Evolutionary conservation across 37 sponge, comb jelly and placozoan genomes (phyloP).

Genomic region (Haliclona indistincta): DNA sequence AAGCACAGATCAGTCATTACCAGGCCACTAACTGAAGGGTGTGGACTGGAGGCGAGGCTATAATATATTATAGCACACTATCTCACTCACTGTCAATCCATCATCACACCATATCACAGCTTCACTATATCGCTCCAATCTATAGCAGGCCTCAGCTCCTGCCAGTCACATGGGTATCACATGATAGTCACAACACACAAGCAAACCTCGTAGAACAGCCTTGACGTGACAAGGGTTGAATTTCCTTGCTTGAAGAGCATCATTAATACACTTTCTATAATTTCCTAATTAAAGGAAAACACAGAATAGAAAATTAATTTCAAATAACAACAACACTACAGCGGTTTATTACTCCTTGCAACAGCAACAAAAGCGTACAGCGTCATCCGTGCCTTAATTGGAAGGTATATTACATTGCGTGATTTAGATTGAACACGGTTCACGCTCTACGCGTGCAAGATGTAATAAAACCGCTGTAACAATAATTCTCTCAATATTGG

Average conservation of each 20-base stretch:
- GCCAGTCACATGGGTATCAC: background rate
- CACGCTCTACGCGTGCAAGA: no score
- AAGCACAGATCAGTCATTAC: no score
- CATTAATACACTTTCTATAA: slow-evolving; percentile 70
- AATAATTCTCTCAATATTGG: background rate
- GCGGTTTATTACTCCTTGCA: no score
- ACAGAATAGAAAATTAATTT: background rate
- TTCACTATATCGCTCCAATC: slow-evolving; percentile 55
- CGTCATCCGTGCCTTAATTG: no score
- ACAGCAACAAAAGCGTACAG: background rate
- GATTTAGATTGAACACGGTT: no score
- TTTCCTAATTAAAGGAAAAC: slow-evolving; percentile 58
- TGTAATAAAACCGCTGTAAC: no score
- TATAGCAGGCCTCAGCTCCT: slow-evolving; percentile 56
- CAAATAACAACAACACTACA: background rate
- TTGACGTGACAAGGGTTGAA: slow-evolving; percentile 75
- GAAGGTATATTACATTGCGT: no score
- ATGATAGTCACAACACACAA: background rate
- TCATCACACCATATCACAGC: slow-evolving; percentile 82
- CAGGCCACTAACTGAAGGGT: no score
- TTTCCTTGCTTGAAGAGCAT: slow-evolving; percentile 60
- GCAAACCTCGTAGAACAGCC: slow-evolving; percentile 67
- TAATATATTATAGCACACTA: background rate
- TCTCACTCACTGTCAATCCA: slow-evolving; percentile 45
- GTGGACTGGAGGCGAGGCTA: no score